Evolutionary conservation across 2,797 vertebrate species (phyloP).

Genomic region (Trachops cirrhosus): DNA sequence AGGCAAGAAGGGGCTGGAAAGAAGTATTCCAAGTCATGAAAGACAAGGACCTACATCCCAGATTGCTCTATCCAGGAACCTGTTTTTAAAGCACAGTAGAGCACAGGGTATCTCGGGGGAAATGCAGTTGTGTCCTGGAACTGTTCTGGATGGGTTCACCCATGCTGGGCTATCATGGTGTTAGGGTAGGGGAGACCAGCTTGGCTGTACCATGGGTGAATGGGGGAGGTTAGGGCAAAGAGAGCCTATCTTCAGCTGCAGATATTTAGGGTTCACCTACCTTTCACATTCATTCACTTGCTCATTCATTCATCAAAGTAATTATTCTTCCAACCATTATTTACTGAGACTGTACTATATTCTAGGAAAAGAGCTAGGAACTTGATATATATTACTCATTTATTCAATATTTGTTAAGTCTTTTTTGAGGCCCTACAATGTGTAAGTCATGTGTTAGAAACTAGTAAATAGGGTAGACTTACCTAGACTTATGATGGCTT

Average conservation of each 20-base stretch:
- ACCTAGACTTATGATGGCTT: no score
- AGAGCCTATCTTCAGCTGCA: not conserved
- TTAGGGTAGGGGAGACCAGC: not conserved
- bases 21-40: no score
- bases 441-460: not conserved
- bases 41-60: no score
- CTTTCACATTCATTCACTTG: not conserved
- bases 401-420: not conserved
- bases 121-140: not conserved
- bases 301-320: not conserved
- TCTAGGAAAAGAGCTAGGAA: not conserved
- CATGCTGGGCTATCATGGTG: not conserved
- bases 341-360: not conserved
- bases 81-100: not conserved
- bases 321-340: not conserved
- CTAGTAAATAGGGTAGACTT: not conserved
- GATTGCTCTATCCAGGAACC: no score
- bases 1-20: no score
- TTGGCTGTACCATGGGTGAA: not conserved
- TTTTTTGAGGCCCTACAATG: not conserved
- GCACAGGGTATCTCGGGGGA: not conserved
- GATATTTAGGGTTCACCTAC: not conserved
- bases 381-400: not conserved
- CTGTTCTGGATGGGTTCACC: not conserved
- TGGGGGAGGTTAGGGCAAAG: not conserved